Conservation (phyloP, 2,888 invertebrate genomes). For the Dichetophora obliterata region DNA sequence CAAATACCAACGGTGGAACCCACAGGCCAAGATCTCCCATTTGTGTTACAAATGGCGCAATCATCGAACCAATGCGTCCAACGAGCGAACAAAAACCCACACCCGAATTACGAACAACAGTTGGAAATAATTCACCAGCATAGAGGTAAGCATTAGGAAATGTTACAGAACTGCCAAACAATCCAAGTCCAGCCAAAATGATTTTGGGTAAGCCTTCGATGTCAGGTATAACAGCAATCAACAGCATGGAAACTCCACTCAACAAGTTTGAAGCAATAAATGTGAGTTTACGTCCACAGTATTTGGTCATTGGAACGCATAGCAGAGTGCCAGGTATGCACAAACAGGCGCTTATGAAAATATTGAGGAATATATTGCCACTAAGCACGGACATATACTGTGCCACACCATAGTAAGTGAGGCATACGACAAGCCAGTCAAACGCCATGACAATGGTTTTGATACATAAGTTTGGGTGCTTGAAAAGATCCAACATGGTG, state of each 20-base stretch:
- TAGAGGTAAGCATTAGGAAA: conserved; percentile 91
- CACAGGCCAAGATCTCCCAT: conserved; percentile 66
- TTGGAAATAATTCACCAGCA: conserved; percentile 90
- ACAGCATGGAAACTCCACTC: conserved; percentile 76
- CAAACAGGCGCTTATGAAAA: conserved; percentile 82
- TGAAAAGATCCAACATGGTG: conserved; percentile 76
- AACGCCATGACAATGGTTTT: conserved; percentile 82
- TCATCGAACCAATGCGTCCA: conserved; percentile 87
- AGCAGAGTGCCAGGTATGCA: conserved; percentile 78
- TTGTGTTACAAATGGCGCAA: conserved; percentile 83
- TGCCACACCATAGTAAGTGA: conserved; percentile 79
- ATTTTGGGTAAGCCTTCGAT: conserved; percentile 73
- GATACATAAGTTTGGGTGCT: conserved; percentile 77
- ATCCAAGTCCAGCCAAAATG: conserved; percentile 79
- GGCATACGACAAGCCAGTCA: conserved; percentile 87
- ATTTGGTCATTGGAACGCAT: conserved; percentile 70
- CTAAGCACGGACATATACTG: conserved; percentile 74
- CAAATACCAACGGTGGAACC: conserved; percentile 83
- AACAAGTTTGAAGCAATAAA: conserved; percentile 76
- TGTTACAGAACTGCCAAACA: conserved; percentile 85
- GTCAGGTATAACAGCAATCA: conserved; percentile 76
- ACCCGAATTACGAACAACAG: conserved; percentile 88
- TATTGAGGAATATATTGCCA: conserved; percentile 86
- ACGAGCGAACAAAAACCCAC: conserved; percentile 88
- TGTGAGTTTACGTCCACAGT: conserved; percentile 78